Evolutionary conservation across 2,888 invertebrate genomes (phyloP), one percentile per base, ranked within the genome.

Genomic region (Erannis defoliaria): DNA sequence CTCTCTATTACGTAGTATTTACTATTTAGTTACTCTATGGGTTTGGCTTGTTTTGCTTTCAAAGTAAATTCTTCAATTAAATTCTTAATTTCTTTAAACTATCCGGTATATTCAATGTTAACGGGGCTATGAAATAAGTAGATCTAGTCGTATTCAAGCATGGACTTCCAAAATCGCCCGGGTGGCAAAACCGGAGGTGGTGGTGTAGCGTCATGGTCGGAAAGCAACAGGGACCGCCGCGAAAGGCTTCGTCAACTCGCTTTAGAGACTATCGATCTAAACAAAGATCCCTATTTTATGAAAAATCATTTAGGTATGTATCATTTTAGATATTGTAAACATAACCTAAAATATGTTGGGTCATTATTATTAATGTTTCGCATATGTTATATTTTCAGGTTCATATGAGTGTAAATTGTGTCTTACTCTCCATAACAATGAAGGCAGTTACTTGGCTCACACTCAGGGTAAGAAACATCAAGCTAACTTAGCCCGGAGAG

Each of bases 271-370:
- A 99, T 99, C 63, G 99, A 99, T 87, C 94, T 99, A 21, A 98
- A 99, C 84, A 99, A 99, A 90, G 99, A 99, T 95, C 99, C 99
- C 0, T 99, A 99, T 95, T 99, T 99, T 94, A 99, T 99, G 99
- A 99, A 99, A 95, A 99, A 99, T 93, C 99, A 99, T 93, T 94
- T 99, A 74, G 99, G 97, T 94, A 87, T 58, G 82, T 80, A 64
- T 21, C 5, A 38, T 31, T 29, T 35, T 43, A 6, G n/a, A 6
- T 14, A 21, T 23, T 26, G 5, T 26, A 2, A 62, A 64, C 63
- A 64, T 65, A 57, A 70, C 59, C 63, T 68, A 45, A 3, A 64
- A 55, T n/a, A 48, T 55, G 50, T 12, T 54, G 10, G 5, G 1
- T 38, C 5, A 38, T 10, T 38, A 31, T 2, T 18, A 18, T 21